Base-by-base conservation (phyloP, 2,113 vertebrate species). In the Ceyx melanurus region DNA sequence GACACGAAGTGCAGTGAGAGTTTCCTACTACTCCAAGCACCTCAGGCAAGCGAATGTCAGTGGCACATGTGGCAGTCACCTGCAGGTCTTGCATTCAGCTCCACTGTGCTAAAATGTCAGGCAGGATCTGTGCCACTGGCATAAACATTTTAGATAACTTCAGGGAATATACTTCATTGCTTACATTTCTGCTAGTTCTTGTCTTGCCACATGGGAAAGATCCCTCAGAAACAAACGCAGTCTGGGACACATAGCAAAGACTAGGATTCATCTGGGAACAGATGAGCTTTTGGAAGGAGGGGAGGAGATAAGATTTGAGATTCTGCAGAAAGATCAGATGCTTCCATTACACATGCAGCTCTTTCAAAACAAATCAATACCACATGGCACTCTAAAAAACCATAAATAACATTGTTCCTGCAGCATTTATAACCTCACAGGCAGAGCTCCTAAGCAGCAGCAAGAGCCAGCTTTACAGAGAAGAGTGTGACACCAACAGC, bases 121-220 rank as follows among this genome's bases (percentile, higher is more conserved):
- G 92, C 51, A 91, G 64, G 79, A 90, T 68, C 83, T 95, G 94
- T 92, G 94, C 95, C 93, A 88, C 33, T 35, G 53, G 93, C 93
- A 91, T 87, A 97, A 96, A 94, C 89, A 95, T 75, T 93, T 93
- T 83, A 67, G 84, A 72, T 51, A 77, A 53, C 93, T 95, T 89
- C 60, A 78, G 95, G 90, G 96, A 97, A 80, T 86, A 82, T 5
- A 31, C 22, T 88, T 85, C 46, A 82, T 43, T 89, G 87, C 65
- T 88, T 74, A 35, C 6, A 33, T 62, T 67, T 89, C 51, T 88
- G 64, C 19, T 79, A 82, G 56, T 73, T 86, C 76, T 77, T 74
- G 31, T 71, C 89, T 95, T 75, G 79, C 82, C 86, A 48, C 29
- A 62, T 12, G 81, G 42, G 65, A 78, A 85, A 72, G 66, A 89